These are phyloP conservation scores for Glomeris maerens DNA, from an alignment of 1,140 invertebrate genomes.

Conservation along the genomic window DNA sequence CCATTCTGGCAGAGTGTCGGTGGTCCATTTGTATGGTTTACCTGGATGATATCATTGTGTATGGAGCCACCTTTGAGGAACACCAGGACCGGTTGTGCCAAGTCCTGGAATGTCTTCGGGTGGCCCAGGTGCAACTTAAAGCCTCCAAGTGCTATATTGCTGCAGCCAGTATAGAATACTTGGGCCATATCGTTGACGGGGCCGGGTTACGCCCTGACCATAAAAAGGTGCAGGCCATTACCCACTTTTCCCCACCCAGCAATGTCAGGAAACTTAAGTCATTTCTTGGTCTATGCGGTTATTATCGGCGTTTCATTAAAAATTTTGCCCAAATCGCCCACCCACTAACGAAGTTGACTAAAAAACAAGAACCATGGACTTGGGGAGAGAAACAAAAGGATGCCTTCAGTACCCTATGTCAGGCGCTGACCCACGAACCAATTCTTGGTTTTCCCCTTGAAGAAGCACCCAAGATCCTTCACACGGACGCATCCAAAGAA, in stretches of 20 bases:
- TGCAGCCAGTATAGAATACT: constrained; percentile 3
- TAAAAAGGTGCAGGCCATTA: constrained; percentile 9
- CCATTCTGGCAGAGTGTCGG: neutral
- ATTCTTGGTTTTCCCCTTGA: no score
- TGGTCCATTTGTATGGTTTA: neutral
- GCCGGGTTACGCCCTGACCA: neutral
- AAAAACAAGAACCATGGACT: neutral
- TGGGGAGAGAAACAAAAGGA: no score
- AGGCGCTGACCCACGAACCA: no score
- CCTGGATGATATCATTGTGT: constrained; percentile 13
- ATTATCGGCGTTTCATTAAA: constrained; percentile 27
- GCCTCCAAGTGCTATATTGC: constrained; percentile 10
- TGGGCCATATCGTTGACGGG: constrained; percentile 9
- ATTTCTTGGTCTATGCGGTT: constrained; percentile 26
- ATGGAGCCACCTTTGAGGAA: neutral
- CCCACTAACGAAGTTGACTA: constrained; percentile 14
- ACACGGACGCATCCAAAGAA: no score
- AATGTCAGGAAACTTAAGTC: constrained; percentile 16
- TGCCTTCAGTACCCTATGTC: no score
- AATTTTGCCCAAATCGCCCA: constrained; percentile 17
- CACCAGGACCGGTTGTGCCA: constrained; percentile 5
- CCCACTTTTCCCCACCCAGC: constrained; percentile 10
- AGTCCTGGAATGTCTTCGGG: neutral
- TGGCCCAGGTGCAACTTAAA: constrained; percentile 8
- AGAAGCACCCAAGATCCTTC: no score